Percentiles rank a stretch among this genome's conserved stretches.
These are phyloP conservation scores for Pardalotus punctatus DNA, from an alignment of 2,113 vertebrate species.

Conservation along the genomic window DNA sequence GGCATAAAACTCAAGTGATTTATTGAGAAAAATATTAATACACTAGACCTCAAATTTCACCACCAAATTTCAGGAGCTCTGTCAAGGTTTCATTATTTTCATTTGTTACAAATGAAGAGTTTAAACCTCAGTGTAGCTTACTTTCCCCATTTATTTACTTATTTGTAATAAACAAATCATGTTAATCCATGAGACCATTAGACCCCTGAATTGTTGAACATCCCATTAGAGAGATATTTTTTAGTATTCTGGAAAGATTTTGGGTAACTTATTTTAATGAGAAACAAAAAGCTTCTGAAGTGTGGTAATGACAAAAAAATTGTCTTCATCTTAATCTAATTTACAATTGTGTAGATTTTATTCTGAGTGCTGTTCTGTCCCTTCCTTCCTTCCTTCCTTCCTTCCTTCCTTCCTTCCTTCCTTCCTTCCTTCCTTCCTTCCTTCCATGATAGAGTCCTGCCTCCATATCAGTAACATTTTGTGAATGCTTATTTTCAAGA, in stretches of 20 bases:
- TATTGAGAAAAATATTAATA: not conserved
- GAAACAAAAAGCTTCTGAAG: not conserved
- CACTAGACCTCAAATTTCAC: not conserved
- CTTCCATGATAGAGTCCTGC: not conserved
- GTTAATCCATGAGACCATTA: not conserved
- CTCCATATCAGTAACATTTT: not conserved
- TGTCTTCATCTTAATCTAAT: not conserved
- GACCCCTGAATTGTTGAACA: not conserved
- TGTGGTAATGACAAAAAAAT: not conserved
- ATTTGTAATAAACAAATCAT: not conserved
- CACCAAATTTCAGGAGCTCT: not conserved
- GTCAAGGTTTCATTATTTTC: not conserved
- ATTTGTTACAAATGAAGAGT: not conserved
- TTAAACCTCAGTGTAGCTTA: not conserved
- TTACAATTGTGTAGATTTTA: not conserved
- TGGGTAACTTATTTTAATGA: not conserved
- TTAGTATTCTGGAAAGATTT: not conserved
- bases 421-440: not conserved
- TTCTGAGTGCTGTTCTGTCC: accelerated
- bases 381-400: not conserved
- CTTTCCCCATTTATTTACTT: not conserved
- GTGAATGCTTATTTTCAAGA: not conserved
- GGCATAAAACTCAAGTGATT: not conserved
- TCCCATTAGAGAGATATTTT: not conserved
- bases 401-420: not conserved